Evolutionary conservation across 1,140 invertebrate species (phyloP), one percentile per base, ranked within the genome.

Genomic region (Penaeus indicus): DNA sequence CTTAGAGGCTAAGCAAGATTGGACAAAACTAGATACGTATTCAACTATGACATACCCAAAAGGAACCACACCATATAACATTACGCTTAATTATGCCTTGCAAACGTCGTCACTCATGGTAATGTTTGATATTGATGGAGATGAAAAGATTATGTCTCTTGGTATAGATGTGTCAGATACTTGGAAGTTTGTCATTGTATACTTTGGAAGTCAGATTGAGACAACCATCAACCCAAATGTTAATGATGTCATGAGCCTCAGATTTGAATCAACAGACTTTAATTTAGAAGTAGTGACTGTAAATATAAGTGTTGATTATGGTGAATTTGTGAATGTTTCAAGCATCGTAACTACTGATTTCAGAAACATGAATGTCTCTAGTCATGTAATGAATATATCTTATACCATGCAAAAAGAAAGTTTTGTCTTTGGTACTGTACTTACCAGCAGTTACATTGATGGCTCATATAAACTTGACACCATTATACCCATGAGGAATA

Each of bases 71-170:
- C 87, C 87, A 27, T 22, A 75, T 21, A 82, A 19, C 27, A 25
- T 63, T 11, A 25, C 32, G 13, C 38, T 88, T 16, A 67, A 62
- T 21, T 88, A 88, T 67, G 60, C 61, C 69, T 78, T 18, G 54
- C 16, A 32, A 32, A n/a, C 63, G 27, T 60, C 19, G 54, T 54
- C 69, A 61, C 7, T 88, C 11, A 62, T 54, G 19, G 27, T 21
- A 13, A n/a, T 54, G n/a, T 38, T 84, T 25, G 60, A 84, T 13
- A 62, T 88, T 25, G 54, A 32, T 25, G 27, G 25, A 38, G 87
- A 84, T 47, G 67, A 27, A 84, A 64, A 84, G 25, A 63, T 75
- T 61, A 21, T 88, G 18, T 84, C 87, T 67, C 11, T 79, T 54
- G 32, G 77, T 84, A 42, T 84, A 11, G 62, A 84, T 25, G 62